Evolutionary conservation across 2,888 invertebrate genomes (phyloP).

Genomic region (Loripinus fragilis): DNA sequence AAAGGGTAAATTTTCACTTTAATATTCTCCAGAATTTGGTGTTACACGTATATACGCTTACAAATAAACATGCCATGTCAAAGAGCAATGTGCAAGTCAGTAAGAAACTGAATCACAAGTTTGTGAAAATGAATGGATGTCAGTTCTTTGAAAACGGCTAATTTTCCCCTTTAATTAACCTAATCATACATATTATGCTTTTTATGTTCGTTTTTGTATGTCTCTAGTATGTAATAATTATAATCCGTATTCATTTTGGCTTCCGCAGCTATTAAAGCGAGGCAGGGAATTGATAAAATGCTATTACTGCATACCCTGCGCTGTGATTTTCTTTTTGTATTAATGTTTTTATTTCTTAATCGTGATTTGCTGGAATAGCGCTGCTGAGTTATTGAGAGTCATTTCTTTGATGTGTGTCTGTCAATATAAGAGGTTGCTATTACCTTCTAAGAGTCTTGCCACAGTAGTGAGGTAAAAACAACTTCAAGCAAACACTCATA

Average conservation of each 20-base stretch:
- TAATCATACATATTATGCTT: neutral
- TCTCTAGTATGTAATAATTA: constrained; percentile 10
- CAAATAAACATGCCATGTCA: constrained; percentile 1
- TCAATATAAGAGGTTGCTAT: constrained; percentile 42
- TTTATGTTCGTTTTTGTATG: constrained; percentile 8
- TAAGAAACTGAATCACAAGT: constrained; percentile 3
- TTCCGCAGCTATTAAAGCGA: neutral
- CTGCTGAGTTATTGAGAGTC: constrained; percentile 4
- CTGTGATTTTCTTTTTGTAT: constrained; percentile 17
- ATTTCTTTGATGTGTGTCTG: constrained; percentile 40
- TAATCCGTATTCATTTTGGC: neutral
- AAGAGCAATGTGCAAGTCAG: neutral
- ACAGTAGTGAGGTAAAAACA: neutral
- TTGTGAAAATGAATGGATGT: neutral
- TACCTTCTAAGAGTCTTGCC: constrained; percentile 24
- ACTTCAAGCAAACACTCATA: constrained; percentile 3
- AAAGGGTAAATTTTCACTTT: no score
- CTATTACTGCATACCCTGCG: constrained; percentile 10
- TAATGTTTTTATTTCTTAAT: constrained; percentile 30
- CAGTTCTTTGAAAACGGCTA: neutral
- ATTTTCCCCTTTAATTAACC: constrained; percentile 5
- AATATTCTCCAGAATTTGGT: no score
- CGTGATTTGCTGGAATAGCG: constrained; percentile 19
- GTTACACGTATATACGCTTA: no score
- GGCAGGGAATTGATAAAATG: neutral